Base-by-base conservation (phyloP, 2,797 vertebrate genomes). In the Peromyscus melanophrys region DNA sequence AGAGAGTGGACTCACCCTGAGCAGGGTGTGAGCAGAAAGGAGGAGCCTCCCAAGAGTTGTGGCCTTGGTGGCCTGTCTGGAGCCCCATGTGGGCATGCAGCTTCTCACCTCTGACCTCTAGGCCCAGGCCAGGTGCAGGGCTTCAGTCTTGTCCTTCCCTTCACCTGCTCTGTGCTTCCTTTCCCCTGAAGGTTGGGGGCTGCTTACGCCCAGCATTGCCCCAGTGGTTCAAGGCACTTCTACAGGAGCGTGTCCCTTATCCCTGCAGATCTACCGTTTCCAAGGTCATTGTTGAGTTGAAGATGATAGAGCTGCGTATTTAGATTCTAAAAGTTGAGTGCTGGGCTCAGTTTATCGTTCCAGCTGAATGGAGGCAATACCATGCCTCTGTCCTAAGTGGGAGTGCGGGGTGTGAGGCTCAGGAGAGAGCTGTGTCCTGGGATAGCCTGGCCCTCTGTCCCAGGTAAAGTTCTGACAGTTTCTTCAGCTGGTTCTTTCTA, bases 101-200 rank as follows among this genome's bases (percentile, higher is more conserved):
- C 88, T 76, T 40, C 75, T 61, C 37, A 34, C 89, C 43, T 92
- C 71, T 94, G 69, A 93, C 97, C 97, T 96, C 93, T 71, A 31
- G 82, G 27, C 83, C 71, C 57, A 77, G 69, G 67, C 49, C 63
- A 0, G 77, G 27, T 6, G n/a, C 73, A 2, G 19, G 13, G 21
- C 43, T 34, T 82, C 57, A 31, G 40, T 67, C 34, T 57, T 29
- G 59, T n/a, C 21, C 0, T 61, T 73, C 59, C 84, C 27, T 0
- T 12, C 21, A 0, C 11, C 76, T 67, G 27, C 25, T 1, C 31
- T 69, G n/a, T 55, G 9, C 2, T n/a, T 80, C 76, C 6, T 76
- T 95, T 85, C 13, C 29, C 73, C 16, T 67, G 29, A 77, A 76
- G 49, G 61, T 16, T 95, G n/a, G 71, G 67, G 9, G 14, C 46